phyloP scores from a whole-genome alignment of 2,113 vertebrate species.

The Salvelinus fontinalis region DNA sequence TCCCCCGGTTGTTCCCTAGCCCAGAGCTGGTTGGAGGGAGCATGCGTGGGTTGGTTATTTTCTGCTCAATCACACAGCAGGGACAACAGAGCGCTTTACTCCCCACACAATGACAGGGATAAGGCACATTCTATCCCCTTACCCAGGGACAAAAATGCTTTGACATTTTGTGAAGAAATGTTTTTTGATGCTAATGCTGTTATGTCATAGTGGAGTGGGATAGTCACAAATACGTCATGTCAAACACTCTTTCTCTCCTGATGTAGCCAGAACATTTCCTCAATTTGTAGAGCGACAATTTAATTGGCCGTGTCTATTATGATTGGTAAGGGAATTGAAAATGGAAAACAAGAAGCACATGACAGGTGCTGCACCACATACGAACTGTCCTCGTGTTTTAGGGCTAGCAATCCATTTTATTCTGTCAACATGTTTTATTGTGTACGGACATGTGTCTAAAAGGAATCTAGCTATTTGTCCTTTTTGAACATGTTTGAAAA shows the following conservation, averaged over 20 bases:
- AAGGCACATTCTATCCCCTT: constrained; percentile 39
- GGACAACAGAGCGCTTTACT: constrained; percentile 51
- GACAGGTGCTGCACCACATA: background rate
- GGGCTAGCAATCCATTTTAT: background rate
- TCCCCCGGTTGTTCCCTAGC: constrained; percentile 39
- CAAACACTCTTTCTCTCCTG: background rate
- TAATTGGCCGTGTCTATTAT: background rate
- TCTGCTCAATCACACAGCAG: constrained; percentile 47
- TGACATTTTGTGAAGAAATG: constrained; percentile 17
- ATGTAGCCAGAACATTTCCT: background rate
- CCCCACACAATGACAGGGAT: constrained; percentile 26
- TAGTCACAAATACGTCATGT: background rate
- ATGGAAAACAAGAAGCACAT: background rate
- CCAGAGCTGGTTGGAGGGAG: constrained; percentile 50
- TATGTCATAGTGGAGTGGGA: background rate
- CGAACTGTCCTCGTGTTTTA: background rate
- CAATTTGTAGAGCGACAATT: no score
- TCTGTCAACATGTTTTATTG: background rate
- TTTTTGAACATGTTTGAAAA: no score
- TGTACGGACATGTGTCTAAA: background rate
- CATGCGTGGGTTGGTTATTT: constrained; percentile 59
- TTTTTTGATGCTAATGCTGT: constrained; percentile 6
- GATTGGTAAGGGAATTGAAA: background rate
- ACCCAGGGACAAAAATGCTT: constrained; percentile 47
- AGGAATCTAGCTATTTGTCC: no score